Percentiles rank a stretch among this genome's conserved stretches.
Conservation (phyloP, 2,113 vertebrate species). For the Marcusenius ussheri region DNA sequence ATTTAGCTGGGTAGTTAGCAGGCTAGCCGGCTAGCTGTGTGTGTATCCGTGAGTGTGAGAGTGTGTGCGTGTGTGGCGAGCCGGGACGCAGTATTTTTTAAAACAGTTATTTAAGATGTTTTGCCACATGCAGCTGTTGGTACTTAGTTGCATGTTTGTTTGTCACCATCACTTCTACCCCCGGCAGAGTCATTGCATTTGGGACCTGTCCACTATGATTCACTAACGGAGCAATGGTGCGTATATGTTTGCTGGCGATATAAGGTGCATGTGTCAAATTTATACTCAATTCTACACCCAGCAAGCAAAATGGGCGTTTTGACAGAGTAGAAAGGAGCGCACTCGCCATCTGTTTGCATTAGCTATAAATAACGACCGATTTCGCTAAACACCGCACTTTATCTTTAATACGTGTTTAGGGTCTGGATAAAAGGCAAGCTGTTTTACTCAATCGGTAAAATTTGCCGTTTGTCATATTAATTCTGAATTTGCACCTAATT, state of each 20-base stretch:
- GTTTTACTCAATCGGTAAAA: neutral
- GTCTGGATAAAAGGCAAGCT: neutral
- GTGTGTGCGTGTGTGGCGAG: neutral
- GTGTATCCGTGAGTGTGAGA: neutral
- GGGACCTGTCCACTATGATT: conserved; percentile 4
- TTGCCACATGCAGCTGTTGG: neutral
- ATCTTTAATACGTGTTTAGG: neutral
- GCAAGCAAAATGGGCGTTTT: neutral
- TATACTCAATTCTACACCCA: neutral
- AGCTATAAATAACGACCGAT: neutral
- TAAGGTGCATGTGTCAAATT: conserved; percentile 2
- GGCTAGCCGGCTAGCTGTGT: conserved; percentile 16
- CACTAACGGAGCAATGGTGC: conserved; percentile 1
- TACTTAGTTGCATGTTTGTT: neutral
- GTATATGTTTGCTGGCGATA: conserved; percentile 17
- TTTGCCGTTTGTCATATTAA: neutral
- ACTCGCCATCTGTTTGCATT: neutral
- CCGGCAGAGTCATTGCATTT: neutral
- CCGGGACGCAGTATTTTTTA: neutral
- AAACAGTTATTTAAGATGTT: neutral
- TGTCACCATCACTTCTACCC: neutral
- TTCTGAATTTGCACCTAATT: neutral
- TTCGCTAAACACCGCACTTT: neutral
- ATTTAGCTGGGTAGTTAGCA: conserved; percentile 32
- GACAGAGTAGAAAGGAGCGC: neutral